Conservation (phyloP, 2,113 vertebrate genomes). For the Suncus etruscus region DNA sequence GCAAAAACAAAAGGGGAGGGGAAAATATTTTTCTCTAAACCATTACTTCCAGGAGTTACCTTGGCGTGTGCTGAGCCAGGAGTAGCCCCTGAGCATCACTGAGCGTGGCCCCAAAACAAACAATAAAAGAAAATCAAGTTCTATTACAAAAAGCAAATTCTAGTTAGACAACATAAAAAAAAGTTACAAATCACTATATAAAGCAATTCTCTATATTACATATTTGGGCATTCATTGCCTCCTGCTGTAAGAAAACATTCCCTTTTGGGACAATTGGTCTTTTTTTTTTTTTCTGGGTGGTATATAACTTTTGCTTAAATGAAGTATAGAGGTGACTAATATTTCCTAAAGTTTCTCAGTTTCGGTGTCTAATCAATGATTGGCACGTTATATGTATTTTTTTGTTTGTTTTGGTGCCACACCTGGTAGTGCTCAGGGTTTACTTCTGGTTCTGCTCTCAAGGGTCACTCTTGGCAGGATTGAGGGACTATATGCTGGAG, state of each 20-base stretch:
- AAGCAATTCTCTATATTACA: conserved; percentile 8
- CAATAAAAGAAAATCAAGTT: conserved; percentile 38
- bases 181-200: conserved; percentile 24
- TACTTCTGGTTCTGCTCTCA: too few species aligned
- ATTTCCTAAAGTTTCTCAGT: not conserved
- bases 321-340: not conserved
- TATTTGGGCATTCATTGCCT: not conserved
- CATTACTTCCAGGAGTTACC: too few species aligned
- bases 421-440: not conserved
- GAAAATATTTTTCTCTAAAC: too few species aligned
- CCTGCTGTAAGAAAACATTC: conserved; percentile 1
- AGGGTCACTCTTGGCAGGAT: too few species aligned
- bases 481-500: too few species aligned
- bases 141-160: not conserved
- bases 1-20: too few species aligned
- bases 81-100: too few species aligned
- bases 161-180: conserved; percentile 22
- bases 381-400: not conserved
- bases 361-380: conserved; percentile 1
- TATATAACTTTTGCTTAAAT: not conserved
- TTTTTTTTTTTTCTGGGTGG: too few species aligned
- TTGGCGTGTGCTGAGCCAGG: too few species aligned
- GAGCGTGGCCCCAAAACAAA: too few species aligned
- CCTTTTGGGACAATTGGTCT: not conserved
- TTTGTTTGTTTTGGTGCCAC: not conserved